Conservation (phyloP, 2,113 vertebrate genomes). For the Microtus richardsoni region DNA sequence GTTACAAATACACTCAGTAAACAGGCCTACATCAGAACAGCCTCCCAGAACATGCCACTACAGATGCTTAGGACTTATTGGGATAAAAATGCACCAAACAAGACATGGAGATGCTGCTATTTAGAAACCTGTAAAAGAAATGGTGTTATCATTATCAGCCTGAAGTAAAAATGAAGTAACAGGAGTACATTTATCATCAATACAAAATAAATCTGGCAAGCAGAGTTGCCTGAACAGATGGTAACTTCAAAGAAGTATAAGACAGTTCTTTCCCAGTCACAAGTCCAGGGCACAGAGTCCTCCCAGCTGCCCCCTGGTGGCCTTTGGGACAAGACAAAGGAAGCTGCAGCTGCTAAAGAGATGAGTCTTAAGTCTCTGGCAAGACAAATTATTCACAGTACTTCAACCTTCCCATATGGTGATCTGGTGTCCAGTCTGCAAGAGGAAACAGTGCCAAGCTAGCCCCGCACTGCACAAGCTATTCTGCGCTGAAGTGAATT, state of each 20-base stretch:
- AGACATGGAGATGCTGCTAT: not conserved
- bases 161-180: not conserved
- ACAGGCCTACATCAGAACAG: not conserved
- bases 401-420: not conserved
- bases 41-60: not conserved
- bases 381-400: constrained; percentile 3
- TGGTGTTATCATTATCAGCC: not conserved
- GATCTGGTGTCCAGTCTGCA: not conserved
- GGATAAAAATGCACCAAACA: not conserved
- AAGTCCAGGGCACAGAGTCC: not conserved
- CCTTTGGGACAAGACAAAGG: constrained; percentile 54
- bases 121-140: constrained; percentile 32
- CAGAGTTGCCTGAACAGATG: not conserved
- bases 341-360: not conserved
- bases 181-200: constrained; percentile 33
- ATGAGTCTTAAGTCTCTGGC: not conserved
- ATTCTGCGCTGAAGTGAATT: not conserved
- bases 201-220: constrained; percentile 19
- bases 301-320: constrained; percentile 87
- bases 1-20: not conserved
- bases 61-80: not conserved
- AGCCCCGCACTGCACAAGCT: not conserved
- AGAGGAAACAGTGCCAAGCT: not conserved
- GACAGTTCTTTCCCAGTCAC: constrained; percentile 59
- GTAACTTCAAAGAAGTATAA: constrained; percentile 37